phyloP scores from a whole-genome alignment of 92 coral and sea anemone species.

The Metridium senile region DNA sequence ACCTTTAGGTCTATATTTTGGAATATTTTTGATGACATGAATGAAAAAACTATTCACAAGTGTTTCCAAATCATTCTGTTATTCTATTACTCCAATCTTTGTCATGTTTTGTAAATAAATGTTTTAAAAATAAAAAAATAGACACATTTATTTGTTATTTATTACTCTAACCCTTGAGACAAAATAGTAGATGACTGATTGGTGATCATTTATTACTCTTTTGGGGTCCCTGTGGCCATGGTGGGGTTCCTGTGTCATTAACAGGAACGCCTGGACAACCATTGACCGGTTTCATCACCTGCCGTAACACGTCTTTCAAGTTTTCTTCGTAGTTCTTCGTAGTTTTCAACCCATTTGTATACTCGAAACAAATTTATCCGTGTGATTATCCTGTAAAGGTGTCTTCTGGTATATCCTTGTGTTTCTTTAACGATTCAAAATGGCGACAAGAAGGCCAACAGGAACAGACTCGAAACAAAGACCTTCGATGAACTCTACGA shows the following conservation, averaged over 20 bases:
- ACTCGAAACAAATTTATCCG: background rate
- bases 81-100: too few relatives aligned
- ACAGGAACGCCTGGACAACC: background rate
- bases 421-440: background rate
- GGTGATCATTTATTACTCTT: too few relatives aligned
- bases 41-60: too few relatives aligned
- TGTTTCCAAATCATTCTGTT: too few relatives aligned
- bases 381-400: background rate
- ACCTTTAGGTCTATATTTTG: too few relatives aligned
- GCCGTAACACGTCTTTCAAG: background rate
- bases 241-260: conserved; percentile 14
- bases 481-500: background rate
- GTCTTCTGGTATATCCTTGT: background rate
- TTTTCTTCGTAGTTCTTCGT: background rate
- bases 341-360: background rate
- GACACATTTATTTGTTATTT: too few relatives aligned
- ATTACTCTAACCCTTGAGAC: too few relatives aligned
- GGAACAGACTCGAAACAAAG: background rate
- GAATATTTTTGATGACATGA: too few relatives aligned
- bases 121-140: too few relatives aligned
- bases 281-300: background rate
- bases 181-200: too few relatives aligned
- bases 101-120: too few relatives aligned
- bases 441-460: conserved; percentile 4
- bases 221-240: background rate